Evolutionary conservation across 2,797 vertebrate species (phyloP).

Genomic region (Schizothorax lantsangensis): DNA sequence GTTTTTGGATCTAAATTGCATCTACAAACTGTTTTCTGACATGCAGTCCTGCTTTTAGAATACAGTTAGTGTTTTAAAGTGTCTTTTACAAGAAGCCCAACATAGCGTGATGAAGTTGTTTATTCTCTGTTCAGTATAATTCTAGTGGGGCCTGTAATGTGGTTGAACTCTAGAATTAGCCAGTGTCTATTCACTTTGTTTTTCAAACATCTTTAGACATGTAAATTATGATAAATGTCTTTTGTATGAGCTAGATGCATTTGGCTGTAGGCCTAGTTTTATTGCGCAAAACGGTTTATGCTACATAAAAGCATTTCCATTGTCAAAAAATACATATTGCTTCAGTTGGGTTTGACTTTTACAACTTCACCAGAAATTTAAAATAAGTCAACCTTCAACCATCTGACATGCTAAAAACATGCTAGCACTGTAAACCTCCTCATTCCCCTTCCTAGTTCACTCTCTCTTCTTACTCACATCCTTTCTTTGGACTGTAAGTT

Average conservation of each 20-base stretch:
- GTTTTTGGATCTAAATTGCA: background rate
- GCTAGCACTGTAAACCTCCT: slow-evolving; percentile 24
- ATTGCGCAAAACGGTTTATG: background rate
- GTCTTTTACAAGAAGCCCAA: slow-evolving; percentile 44
- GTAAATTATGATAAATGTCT: background rate
- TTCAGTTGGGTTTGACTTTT: slow-evolving; percentile 30
- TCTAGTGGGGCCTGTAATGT: slow-evolving; percentile 40
- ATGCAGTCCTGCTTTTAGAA: slow-evolving; percentile 4
- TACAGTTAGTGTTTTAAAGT: slow-evolving; percentile 40
- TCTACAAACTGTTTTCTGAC: background rate
- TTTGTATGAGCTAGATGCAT: background rate
- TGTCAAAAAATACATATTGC: background rate
- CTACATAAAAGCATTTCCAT: slow-evolving; percentile 5
- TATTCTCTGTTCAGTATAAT: slow-evolving; percentile 49
- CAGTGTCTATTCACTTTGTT: slow-evolving; percentile 41
- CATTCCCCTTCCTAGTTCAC: background rate
- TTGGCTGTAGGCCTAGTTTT: background rate
- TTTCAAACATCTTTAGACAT: background rate
- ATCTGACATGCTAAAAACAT: slow-evolving; percentile 17
- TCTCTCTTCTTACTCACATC: background rate
- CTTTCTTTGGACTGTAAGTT: slow-evolving; percentile 30
- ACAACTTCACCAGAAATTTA: background rate
- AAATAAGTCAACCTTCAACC: slow-evolving; percentile 10
- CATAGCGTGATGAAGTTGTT: slow-evolving; percentile 50
- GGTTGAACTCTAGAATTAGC: slow-evolving; percentile 56